These are phyloP conservation scores for Ennomos erosarius DNA, from an alignment of 2,888 invertebrate species.

Conservation along the genomic window DNA sequence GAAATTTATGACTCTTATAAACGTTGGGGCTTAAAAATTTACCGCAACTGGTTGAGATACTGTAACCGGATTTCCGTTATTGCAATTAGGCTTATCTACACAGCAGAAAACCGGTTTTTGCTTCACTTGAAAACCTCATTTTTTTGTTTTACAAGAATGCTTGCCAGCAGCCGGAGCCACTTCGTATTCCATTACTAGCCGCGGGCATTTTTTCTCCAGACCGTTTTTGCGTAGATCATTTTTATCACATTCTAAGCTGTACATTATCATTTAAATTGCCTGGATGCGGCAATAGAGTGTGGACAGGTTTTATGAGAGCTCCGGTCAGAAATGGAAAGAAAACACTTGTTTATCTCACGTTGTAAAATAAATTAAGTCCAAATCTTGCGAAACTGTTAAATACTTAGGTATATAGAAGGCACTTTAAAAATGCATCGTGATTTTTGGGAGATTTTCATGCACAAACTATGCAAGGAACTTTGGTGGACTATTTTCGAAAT, in stretches of 20 bases:
- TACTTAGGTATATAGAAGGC: too few species aligned
- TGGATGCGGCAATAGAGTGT: constrained; percentile 31
- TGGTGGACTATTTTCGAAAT: too few species aligned
- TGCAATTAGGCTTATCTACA: constrained; percentile 39
- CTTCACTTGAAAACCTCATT: constrained; percentile 8
- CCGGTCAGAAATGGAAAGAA: constrained; percentile 25
- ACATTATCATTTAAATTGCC: constrained; percentile 52
- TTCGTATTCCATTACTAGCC: constrained; percentile 32
- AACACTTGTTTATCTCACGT: constrained; percentile 15
- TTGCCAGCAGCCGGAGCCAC: constrained; percentile 19
- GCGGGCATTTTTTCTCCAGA: constrained; percentile 35
- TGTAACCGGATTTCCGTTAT: constrained; percentile 35
- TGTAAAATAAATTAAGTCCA: neutral
- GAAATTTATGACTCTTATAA: constrained; percentile 41
- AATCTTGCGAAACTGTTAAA: too few species aligned
- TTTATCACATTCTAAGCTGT: constrained; percentile 38
- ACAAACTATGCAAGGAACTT: too few species aligned
- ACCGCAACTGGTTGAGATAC: constrained; percentile 26
- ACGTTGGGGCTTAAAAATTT: constrained; percentile 32
- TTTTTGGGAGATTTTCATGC: too few species aligned
- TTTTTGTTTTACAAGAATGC: constrained; percentile 22
- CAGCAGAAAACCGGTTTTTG: constrained; percentile 24
- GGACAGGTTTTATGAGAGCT: constrained; percentile 32
- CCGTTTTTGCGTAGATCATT: constrained; percentile 43
- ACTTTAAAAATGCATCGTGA: too few species aligned